A percentile compares a stretch with the other conserved stretches of the same genome.
Evolutionary conservation across 2,888 invertebrate species (phyloP).

Genomic region (Eupithecia centaureata): DNA sequence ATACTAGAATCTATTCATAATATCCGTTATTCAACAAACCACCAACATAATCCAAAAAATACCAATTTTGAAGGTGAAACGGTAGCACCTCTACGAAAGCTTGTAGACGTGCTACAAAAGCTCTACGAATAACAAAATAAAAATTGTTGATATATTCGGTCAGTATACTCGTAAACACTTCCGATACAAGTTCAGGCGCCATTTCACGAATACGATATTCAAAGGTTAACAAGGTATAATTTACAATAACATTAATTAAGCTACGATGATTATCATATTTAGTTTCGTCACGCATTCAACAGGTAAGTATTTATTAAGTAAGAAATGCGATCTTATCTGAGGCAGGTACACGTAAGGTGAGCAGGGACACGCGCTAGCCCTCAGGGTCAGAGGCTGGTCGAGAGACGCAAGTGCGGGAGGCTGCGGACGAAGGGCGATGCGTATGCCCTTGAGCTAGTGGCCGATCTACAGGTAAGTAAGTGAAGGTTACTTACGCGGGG

Average conservation of each 20-base stretch:
- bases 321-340: slow-evolving; percentile 33
- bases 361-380: slow-evolving; percentile 25
- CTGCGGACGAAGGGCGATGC: slow-evolving; percentile 21
- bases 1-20: background rate
- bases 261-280: slow-evolving; percentile 36
- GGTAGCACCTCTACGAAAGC: background rate
- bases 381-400: slow-evolving; percentile 41
- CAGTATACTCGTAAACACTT: background rate
- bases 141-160: background rate
- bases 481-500: slow-evolving; percentile 74
- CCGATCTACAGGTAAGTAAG: slow-evolving; percentile 57
- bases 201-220: slow-evolving; percentile 16
- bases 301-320: slow-evolving; percentile 53
- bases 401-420: background rate
- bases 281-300: slow-evolving; percentile 72
- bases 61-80: background rate
- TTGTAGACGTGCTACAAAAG: slow-evolving; percentile 10
- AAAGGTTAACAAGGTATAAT: slow-evolving; percentile 33
- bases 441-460: slow-evolving; percentile 19
- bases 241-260: slow-evolving; percentile 44
- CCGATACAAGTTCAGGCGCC: slow-evolving; percentile 12
- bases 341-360: slow-evolving; percentile 53
- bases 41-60: background rate
- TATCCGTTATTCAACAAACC: background rate
- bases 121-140: background rate